A percentile compares a stretch with the other conserved stretches of the same genome.
These are phyloP conservation scores for Coluber constrictor DNA, from an alignment of 2,797 vertebrate species.

Conservation along the genomic window DNA sequence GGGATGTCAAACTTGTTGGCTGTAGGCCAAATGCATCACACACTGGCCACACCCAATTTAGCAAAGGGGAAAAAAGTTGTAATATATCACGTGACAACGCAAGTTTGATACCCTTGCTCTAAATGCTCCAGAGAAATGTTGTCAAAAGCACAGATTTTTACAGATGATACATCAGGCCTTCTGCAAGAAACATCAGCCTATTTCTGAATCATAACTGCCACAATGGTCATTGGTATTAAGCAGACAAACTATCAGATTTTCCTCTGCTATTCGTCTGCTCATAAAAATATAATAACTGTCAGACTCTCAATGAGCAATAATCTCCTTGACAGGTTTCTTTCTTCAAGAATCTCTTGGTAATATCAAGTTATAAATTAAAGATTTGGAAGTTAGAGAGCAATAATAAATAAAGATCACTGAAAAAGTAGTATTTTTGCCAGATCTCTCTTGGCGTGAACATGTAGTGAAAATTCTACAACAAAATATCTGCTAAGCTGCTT, in stretches of 20 bases:
- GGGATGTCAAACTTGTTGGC: too few relatives aligned
- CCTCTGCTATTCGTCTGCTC: neutral
- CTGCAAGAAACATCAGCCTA: neutral
- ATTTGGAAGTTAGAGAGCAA: constrained; percentile 18
- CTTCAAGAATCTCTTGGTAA: neutral
- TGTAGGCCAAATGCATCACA: too few relatives aligned
- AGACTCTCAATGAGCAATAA: neutral
- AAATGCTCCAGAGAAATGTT: neutral
- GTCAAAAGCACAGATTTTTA: neutral
- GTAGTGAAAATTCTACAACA: constrained; percentile 51
- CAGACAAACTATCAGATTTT: neutral
- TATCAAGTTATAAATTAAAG: neutral
- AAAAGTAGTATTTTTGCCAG: constrained; percentile 54
- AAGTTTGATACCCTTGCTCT: neutral
- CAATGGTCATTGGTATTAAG: neutral
- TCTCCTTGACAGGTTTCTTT: neutral
- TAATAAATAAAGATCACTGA: constrained; percentile 64
- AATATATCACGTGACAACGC: too few relatives aligned
- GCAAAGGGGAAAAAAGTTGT: too few relatives aligned
- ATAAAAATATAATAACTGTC: neutral
- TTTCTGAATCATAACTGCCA: neutral
- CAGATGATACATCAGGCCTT: neutral
- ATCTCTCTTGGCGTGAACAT: constrained; percentile 64
- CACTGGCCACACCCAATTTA: too few relatives aligned
- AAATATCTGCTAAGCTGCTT: constrained; percentile 57